A percentile compares a stretch with the other conserved stretches of the same genome.
Conservation (phyloP, 2,113 vertebrate genomes). For the Stigmatopora argus region DNA sequence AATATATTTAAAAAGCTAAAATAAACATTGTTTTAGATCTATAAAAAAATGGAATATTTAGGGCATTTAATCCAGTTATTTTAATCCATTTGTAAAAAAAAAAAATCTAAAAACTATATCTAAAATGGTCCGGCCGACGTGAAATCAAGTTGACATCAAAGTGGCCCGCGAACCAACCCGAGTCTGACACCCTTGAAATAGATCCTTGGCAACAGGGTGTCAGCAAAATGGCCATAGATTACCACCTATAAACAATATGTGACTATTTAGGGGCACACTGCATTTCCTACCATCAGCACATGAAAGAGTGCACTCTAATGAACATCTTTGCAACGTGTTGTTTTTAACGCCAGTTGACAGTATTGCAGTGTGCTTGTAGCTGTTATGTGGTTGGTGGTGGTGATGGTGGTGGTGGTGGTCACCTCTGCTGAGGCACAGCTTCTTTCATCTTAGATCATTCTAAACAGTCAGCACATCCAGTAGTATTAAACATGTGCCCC, state of each 20-base stretch:
- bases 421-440: conserved; percentile 62
- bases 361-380: conserved; percentile 1
- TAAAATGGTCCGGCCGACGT: too few relatives aligned
- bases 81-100: too few relatives aligned
- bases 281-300: background rate
- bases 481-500: conserved; percentile 48
- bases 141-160: too few relatives aligned
- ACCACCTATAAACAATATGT: background rate
- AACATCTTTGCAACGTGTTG: background rate
- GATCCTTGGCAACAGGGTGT: too few relatives aligned
- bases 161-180: too few relatives aligned
- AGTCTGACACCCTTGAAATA: too few relatives aligned
- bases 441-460: conserved; percentile 14
- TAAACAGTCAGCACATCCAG: conserved; percentile 56
- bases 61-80: too few relatives aligned
- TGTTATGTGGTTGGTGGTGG: conserved; percentile 30
- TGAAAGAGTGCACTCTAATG: background rate
- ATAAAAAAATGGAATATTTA: too few relatives aligned
- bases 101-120: too few relatives aligned
- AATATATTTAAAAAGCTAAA: too few relatives aligned
- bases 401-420: conserved; percentile 23
- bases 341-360: background rate
- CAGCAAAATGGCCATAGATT: background rate
- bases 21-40: too few relatives aligned
- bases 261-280: background rate